These are phyloP conservation scores for Copidosoma floridanum DNA, from an alignment of 1,140 invertebrate genomes.

Conservation along the genomic window DNA sequence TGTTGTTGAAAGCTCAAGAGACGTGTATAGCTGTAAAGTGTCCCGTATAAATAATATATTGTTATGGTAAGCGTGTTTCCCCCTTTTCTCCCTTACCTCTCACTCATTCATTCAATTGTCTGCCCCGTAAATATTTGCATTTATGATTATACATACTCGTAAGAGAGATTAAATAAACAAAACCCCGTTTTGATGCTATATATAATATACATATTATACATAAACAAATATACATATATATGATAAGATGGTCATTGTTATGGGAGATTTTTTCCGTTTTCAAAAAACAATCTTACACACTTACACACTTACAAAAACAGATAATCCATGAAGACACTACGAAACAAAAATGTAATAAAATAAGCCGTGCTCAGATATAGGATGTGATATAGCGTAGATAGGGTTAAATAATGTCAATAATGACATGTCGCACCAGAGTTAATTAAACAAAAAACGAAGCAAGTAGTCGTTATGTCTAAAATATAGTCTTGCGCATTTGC, in stretches of 20 bases:
- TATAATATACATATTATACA: conserved; percentile 12
- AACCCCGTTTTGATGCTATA: conserved; percentile 17
- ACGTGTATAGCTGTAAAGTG: conserved; percentile 13
- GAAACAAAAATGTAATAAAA: conserved; percentile 36
- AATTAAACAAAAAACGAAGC: no score
- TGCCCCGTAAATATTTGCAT: no score
- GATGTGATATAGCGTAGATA: conserved; percentile 54
- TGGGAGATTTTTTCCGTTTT: conserved; percentile 15
- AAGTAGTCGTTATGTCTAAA: conserved; percentile 20
- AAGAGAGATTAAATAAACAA: conserved; percentile 16
- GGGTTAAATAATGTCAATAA: conserved; percentile 35
- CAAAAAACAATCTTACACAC: conserved; percentile 1
- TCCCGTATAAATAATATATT: conserved; percentile 4
- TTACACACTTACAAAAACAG: conserved; percentile 15
- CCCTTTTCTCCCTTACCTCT: no score
- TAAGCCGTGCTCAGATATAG: conserved; percentile 53
- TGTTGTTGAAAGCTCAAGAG: background rate
- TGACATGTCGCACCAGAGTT: conserved; percentile 9
- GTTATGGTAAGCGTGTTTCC: conserved; percentile 4
- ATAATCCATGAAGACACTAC: conserved; percentile 28
- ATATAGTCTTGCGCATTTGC: no score
- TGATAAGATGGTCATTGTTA: conserved; percentile 13
- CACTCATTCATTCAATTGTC: no score
- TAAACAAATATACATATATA: conserved; percentile 8
- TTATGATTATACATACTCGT: background rate